A percentile compares a stretch with the other conserved stretches of the same genome.
phyloP scores from a whole-genome alignment of 2,797 vertebrate species.

The Vespertilio murinus region DNA sequence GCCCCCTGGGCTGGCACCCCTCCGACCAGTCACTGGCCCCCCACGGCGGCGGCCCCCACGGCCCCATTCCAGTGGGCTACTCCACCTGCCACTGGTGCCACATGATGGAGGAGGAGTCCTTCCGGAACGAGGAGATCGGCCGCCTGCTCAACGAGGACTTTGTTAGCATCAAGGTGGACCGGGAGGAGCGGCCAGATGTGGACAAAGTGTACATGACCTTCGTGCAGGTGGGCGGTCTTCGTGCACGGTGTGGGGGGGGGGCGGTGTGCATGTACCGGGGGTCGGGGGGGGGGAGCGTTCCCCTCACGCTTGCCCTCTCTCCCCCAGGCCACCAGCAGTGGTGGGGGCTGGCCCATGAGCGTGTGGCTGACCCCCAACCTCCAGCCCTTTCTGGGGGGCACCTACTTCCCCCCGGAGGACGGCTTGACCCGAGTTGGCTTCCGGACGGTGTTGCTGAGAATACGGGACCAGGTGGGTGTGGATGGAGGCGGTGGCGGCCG shows the following conservation, averaged over 20 bases:
- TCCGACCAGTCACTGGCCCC: background rate
- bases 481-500: fast-evolving
- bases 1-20: background rate
- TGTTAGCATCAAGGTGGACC: slow-evolving; percentile 94
- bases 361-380: slow-evolving; percentile 96
- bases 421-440: slow-evolving; percentile 88
- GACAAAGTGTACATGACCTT: slow-evolving; percentile 98
- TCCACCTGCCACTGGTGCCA: slow-evolving; percentile 99
- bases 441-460: slow-evolving; percentile 90
- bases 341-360: slow-evolving; percentile 98
- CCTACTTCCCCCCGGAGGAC: slow-evolving; percentile 94
- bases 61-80: slow-evolving; percentile 89
- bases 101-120: slow-evolving; percentile 96
- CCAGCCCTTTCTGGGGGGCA: slow-evolving; percentile 93
- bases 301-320: background rate
- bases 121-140: slow-evolving; percentile 92
- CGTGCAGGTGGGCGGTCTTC: slow-evolving; percentile 87
- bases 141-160: slow-evolving; percentile 92
- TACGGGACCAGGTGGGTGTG: slow-evolving; percentile 88
- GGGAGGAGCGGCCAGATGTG: slow-evolving; percentile 95
- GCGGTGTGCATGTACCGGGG: fast-evolving
- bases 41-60: background rate
- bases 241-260: fast-evolving
- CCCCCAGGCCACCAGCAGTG: slow-evolving; percentile 91
- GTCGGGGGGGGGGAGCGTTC: fast-evolving